A percentile compares a stretch with the other conserved stretches of the same genome.
Conservation (phyloP, 2,113 vertebrate genomes). For the Callithrix jacchus region DNA sequence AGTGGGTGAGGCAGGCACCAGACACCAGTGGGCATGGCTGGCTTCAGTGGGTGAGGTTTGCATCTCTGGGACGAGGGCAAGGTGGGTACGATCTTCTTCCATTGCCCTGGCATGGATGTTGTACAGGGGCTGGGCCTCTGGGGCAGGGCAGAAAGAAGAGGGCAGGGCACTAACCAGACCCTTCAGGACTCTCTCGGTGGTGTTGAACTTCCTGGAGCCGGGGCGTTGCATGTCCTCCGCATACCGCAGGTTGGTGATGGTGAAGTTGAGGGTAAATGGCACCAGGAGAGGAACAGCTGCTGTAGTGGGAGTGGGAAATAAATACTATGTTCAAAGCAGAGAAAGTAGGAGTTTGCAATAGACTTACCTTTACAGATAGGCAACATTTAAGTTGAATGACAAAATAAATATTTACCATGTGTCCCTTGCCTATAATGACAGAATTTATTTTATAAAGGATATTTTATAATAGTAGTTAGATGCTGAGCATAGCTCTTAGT, state of each 20-base stretch:
- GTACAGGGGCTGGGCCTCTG: not conserved
- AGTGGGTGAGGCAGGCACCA: not conserved
- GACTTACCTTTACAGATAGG: not conserved
- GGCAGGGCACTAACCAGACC: constrained; percentile 65
- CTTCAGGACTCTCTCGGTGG: constrained; percentile 48
- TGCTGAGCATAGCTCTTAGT: not conserved
- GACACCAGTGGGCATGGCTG: not conserved
- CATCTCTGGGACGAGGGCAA: not conserved
- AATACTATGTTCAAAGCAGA: not conserved
- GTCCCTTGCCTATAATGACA: not conserved
- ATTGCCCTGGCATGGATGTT: too few species aligned
- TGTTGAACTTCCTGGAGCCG: constrained; percentile 65
- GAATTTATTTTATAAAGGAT: not conserved
- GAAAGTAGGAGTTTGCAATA: not conserved
- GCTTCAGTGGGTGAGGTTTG: too few species aligned
- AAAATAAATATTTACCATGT: not conserved
- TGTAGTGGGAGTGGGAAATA: not conserved
- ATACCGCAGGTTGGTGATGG: constrained; percentile 78
- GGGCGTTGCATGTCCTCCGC: constrained; percentile 44
- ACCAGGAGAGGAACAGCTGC: not conserved
- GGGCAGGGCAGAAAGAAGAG: not conserved
- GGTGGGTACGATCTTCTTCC: not conserved
- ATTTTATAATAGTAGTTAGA: not conserved
- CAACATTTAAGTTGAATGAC: not conserved
- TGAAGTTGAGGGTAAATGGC: constrained; percentile 80